These are phyloP conservation scores for Lissocephala sabroskyi DNA, from an alignment of 2,888 invertebrate species.

Conservation along the genomic window DNA sequence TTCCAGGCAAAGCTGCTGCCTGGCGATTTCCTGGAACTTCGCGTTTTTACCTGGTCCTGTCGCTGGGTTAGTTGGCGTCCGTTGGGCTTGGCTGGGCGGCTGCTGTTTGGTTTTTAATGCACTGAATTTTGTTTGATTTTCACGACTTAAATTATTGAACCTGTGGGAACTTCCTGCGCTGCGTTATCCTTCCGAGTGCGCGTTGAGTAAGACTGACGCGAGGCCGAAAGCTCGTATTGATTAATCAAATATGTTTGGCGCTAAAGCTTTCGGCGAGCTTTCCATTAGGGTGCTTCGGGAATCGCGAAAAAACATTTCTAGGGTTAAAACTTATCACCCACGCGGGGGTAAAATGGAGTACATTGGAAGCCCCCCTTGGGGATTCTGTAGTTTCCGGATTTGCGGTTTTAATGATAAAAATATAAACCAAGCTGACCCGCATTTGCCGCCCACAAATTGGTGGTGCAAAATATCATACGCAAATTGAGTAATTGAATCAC, in stretches of 20 bases:
- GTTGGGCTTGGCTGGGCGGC: no score
- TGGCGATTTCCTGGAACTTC: constrained; percentile 1
- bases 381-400: no score
- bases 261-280: constrained; percentile 35
- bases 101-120: neutral
- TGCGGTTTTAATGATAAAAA: neutral
- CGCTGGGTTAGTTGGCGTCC: no score
- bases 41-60: no score
- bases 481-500: constrained; percentile 19
- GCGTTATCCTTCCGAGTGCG: constrained; percentile 43
- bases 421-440: no score
- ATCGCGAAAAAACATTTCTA: neutral
- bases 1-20: constrained; percentile 8
- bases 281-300: constrained; percentile 27
- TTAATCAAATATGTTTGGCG: constrained; percentile 39
- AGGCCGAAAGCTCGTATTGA: constrained; percentile 49
- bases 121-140: constrained; percentile 13
- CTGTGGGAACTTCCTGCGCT: constrained; percentile 19
- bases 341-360: no score
- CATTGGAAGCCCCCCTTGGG: no score
- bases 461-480: no score
- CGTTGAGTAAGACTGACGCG: constrained; percentile 46
- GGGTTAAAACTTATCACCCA: no score
- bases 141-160: constrained; percentile 5
- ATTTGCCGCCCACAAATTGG: no score